These are phyloP conservation scores for Procavia capensis DNA, from an alignment of 2,113 vertebrate species.

Conservation along the genomic window DNA sequence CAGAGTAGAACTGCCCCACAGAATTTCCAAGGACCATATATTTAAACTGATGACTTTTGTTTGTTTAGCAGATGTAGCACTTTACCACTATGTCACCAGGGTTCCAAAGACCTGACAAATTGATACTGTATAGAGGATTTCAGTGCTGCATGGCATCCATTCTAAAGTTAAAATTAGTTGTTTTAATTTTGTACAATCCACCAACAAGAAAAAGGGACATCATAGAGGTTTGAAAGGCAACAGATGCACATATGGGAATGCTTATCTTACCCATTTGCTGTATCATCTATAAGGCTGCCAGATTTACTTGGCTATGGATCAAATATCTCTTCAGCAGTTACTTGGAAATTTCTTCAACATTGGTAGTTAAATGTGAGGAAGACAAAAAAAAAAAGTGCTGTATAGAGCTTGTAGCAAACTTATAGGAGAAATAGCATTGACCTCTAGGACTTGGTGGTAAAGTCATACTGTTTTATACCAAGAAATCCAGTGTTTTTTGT, in stretches of 20 bases:
- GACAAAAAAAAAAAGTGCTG: not conserved
- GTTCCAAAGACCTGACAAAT: not conserved
- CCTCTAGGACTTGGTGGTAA: not conserved
- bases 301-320: not conserved
- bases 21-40: too few species aligned
- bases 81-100: too few species aligned
- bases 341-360: not conserved
- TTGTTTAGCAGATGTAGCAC: too few species aligned
- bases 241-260: not conserved
- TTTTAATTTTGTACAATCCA: not conserved
- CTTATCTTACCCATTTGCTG: not conserved
- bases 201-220: not conserved
- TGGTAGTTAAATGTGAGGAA: not conserved
- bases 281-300: not conserved
- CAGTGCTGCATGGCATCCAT: not conserved
- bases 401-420: not conserved
- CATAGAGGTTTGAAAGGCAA: not conserved
- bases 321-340: not conserved
- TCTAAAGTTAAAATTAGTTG: not conserved
- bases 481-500: not conserved
- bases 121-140: not conserved
- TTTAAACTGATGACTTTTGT: too few species aligned
- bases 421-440: not conserved
- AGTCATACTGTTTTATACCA: not conserved
- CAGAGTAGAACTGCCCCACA: too few species aligned